Percentiles rank a stretch among this genome's conserved stretches.
Conservation (phyloP, 2,113 vertebrate genomes). For the Entomyzon cyanotis region DNA sequence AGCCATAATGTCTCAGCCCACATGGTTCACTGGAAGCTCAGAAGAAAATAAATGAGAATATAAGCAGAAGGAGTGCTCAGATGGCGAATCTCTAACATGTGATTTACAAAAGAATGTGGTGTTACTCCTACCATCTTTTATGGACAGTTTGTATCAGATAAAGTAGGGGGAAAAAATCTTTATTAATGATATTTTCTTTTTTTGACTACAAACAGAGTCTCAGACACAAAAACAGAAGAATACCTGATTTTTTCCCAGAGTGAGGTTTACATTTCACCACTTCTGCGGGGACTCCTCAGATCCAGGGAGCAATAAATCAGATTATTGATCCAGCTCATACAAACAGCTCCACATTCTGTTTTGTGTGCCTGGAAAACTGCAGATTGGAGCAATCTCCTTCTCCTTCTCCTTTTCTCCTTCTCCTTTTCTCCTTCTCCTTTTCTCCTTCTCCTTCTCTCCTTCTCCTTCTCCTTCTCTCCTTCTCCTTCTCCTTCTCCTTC, state of each 20-base stretch:
- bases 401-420: background rate
- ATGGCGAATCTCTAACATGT: background rate
- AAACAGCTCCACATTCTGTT: background rate
- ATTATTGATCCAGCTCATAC: background rate
- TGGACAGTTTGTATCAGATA: background rate
- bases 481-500: background rate
- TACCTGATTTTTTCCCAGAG: background rate
- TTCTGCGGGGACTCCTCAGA: background rate
- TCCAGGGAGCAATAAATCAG: background rate
- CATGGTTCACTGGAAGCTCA: slow-evolving; percentile 22
- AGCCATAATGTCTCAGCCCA: slow-evolving; percentile 45
- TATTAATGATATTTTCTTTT: background rate
- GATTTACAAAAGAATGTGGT: background rate
- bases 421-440: background rate
- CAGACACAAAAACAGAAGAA: background rate
- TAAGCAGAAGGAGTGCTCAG: slow-evolving; percentile 30
- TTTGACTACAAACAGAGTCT: background rate
- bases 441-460: background rate
- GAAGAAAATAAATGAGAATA: slow-evolving; percentile 35
- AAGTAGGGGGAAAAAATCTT: background rate
- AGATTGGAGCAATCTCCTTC: background rate
- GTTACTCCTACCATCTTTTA: background rate
- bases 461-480: too few species aligned
- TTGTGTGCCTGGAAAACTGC: background rate
- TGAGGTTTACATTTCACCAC: background rate